A percentile compares a stretch with the other conserved stretches of the same genome.
Evolutionary conservation across 2,888 invertebrate species (phyloP).

Genomic region (Germaria angustata): DNA sequence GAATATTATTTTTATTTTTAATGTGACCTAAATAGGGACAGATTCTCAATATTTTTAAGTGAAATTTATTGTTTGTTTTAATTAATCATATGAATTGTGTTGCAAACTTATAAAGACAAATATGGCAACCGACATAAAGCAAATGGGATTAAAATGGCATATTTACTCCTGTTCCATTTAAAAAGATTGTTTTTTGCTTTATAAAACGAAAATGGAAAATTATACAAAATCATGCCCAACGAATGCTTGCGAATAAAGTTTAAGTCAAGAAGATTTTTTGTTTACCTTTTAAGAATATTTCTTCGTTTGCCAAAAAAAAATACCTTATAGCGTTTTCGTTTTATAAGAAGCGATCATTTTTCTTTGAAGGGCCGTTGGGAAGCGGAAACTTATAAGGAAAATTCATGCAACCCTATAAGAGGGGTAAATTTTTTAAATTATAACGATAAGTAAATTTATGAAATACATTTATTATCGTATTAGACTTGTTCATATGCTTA

Average conservation of each 20-base stretch:
- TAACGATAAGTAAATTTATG: no score
- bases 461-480: no score
- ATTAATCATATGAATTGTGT: constrained; percentile 42
- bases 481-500: no score
- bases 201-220: not conserved
- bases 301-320: no score
- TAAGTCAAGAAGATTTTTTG: not conserved
- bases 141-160: not conserved
- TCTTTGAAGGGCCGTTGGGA: no score
- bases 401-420: no score
- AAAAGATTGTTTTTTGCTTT: not conserved
- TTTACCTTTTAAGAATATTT: not conserved
- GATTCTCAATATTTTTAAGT: constrained; percentile 39
- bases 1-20: not conserved
- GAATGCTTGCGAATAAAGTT: not conserved
- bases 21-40: constrained; percentile 36
- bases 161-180: not conserved
- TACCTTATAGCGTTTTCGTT: no score
- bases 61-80: constrained; percentile 55
- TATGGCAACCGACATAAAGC: not conserved
- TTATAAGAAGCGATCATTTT: no score
- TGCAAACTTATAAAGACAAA: constrained; percentile 17
- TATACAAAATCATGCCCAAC: not conserved
- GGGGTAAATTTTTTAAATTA: no score
- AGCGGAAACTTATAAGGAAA: no score